Conservation (phyloP, 2,113 vertebrate genomes). For the Leuciscus idus region DNA sequence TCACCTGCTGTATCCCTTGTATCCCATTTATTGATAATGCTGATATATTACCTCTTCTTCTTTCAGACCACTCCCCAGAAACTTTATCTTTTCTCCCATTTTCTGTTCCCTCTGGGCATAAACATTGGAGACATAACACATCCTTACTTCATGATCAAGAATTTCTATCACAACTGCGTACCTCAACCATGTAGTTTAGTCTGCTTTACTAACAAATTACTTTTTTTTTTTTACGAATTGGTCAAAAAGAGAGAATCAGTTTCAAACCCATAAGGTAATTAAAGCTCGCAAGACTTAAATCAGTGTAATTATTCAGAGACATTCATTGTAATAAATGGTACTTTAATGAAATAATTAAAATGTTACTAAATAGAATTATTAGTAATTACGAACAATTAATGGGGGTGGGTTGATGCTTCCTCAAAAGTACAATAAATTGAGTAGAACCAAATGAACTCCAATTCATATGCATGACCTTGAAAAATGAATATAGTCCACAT, state of each 20-base stretch:
- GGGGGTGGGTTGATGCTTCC: not conserved
- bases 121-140: not conserved
- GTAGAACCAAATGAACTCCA: not conserved
- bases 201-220: no score
- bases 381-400: not conserved
- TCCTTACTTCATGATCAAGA: not conserved
- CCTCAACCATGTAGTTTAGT: not conserved
- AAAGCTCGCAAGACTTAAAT: not conserved
- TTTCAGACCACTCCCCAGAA: not conserved
- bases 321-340: not conserved
- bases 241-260: no score
- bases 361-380: not conserved
- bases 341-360: not conserved
- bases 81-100: not conserved
- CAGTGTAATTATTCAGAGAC: not conserved
- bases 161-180: not conserved
- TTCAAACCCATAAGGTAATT: no score
- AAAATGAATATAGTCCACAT: no score
- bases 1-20: not conserved
- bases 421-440: not conserved
- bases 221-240: no score
- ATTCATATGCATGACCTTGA: not conserved
- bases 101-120: not conserved
- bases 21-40: not conserved
- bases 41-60: not conserved